A percentile compares a stretch with the other conserved stretches of the same genome.
phyloP scores from a whole-genome alignment of 2,113 vertebrate genomes.

The Pantherophis guttatus region DNA sequence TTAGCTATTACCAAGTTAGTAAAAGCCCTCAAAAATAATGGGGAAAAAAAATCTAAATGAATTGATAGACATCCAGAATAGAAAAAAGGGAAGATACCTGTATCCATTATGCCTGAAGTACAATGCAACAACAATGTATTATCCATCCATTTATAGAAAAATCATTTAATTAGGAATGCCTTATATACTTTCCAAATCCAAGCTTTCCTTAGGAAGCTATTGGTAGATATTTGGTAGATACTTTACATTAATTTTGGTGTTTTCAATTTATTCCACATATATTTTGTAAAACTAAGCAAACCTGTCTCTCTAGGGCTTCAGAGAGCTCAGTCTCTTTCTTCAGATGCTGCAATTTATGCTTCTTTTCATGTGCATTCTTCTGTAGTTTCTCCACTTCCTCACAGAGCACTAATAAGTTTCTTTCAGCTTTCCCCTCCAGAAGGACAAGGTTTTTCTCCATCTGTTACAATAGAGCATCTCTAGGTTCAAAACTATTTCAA shows the following conservation, averaged over 20 bases:
- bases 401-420: constrained; percentile 65
- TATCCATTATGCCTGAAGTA: neutral
- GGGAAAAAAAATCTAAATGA: neutral
- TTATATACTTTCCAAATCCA: neutral
- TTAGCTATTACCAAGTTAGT: neutral
- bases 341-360: constrained; percentile 54
- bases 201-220: neutral
- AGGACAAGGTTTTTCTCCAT: constrained; percentile 65
- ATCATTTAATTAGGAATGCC: neutral
- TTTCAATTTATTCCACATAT: neutral
- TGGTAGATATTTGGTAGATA: neutral
- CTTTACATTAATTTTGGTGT: neutral
- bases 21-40: neutral
- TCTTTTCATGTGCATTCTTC: constrained; percentile 60
- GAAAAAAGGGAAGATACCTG: neutral
- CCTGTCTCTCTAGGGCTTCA: constrained; percentile 77
- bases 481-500: neutral
- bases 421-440: constrained; percentile 74
- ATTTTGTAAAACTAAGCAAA: constrained; percentile 28
- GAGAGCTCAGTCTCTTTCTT: constrained; percentile 67
- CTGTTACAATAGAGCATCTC: constrained; percentile 54
- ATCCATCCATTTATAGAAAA: neutral
- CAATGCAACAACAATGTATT: neutral
- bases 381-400: constrained; percentile 68
- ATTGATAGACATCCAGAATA: neutral